Evolutionary conservation across 1,140 invertebrate species (phyloP), one percentile per base, ranked within the genome.

Genomic region (Cyphomyrmex costatus): DNA sequence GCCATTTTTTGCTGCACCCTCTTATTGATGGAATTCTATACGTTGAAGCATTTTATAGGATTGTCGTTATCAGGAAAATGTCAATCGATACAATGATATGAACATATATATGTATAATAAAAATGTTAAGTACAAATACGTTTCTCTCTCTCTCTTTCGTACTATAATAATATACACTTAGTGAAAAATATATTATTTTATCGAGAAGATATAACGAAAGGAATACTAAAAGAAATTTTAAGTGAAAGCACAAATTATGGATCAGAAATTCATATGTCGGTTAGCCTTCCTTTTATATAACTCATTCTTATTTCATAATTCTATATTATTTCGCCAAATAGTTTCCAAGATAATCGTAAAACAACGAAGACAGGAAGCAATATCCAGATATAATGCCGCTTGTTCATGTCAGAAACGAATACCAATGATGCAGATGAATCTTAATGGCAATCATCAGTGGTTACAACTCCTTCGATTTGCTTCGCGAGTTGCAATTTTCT

Each of bases 401-500:
- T 78, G 61, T 92, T 93, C 91, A 89, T 92, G 91, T 87, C 89
- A 78, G 88, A 90, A 92, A 88, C 76, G 79, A 92, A 92, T 92
- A 92, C 86, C 65, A 83, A 46, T 79, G 88, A 91, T 90, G 88
- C 86, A 71, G 85, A 91, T 88, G 83, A 87, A 82, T 77, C 73
- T 82, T 88, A 89, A 92, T 86, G 71, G 89, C 90, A 91, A 93
- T 92, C 89, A 86, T 86, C 87, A 86, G 33, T 79, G 83, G 85
- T 78, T n/a, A 84, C 85, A 83, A 89, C 86, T 61, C 51, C 88
- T 88, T 90, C 90, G 90, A 90, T 91, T 86, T 90, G 85, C 73
- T 74, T 85, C 84, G 87, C 92, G 89, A 91, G 89, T 85, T 80
- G 93, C 86, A 93, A 94, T 94, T 93, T 91, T 90, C 86, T 79